These are phyloP conservation scores for Lucilia sericata DNA, from an alignment of 1,140 invertebrate genomes.

Conservation along the genomic window DNA sequence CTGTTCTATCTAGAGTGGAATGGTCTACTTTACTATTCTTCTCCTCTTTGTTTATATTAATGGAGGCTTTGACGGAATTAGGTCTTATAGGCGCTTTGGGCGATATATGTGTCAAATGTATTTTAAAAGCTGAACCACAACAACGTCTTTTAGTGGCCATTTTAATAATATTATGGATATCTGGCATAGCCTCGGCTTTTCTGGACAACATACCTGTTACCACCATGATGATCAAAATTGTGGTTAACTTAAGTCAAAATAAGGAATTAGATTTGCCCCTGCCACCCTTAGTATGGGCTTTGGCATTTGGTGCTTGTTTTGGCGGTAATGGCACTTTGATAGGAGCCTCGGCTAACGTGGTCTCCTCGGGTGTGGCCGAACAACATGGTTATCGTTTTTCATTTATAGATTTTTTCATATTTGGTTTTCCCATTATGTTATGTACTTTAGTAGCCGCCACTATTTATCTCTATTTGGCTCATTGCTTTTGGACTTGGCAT, in stretches of 20 bases:
- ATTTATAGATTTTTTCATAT: constrained; percentile 71
- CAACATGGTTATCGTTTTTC: constrained; percentile 83
- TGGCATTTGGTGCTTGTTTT: constrained; percentile 81
- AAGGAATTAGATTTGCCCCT: constrained; percentile 72
- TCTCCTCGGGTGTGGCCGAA: constrained; percentile 81
- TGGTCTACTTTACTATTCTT: constrained; percentile 85
- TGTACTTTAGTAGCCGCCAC: constrained; percentile 72
- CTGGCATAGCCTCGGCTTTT: constrained; percentile 78
- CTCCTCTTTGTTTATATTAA: constrained; percentile 79
- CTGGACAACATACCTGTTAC: constrained; percentile 86
- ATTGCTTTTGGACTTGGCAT: constrained; percentile 74
- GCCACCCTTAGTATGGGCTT: constrained; percentile 77
- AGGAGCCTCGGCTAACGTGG: constrained; percentile 82
- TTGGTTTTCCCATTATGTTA: constrained; percentile 82
- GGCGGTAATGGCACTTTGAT: constrained; percentile 85
- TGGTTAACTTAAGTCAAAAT: constrained; percentile 72
- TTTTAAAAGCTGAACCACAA: constrained; percentile 71
- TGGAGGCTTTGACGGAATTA: constrained; percentile 78
- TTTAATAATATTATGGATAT: constrained; percentile 78
- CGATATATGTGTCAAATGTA: constrained; percentile 71
- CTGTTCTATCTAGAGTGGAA: constrained; percentile 78
- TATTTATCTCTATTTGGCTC: constrained; percentile 76
- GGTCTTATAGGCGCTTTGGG: constrained; percentile 79
- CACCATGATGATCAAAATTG: constrained; percentile 82
- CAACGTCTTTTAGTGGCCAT: constrained; percentile 75